phyloP scores from a whole-genome alignment of 1,140 invertebrate species.

The Drosophila melanica region DNA sequence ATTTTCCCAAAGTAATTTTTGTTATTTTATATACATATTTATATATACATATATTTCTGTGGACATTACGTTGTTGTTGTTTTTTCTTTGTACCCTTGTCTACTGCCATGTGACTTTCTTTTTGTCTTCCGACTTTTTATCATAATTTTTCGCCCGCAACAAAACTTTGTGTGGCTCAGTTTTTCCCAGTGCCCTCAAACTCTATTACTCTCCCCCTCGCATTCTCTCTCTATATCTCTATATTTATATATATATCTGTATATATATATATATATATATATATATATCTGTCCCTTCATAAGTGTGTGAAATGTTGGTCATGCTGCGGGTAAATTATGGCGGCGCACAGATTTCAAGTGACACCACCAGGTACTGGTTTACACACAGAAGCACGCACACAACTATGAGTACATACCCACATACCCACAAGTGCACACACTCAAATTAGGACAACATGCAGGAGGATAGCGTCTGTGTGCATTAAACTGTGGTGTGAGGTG shows the following conservation, averaged over 20 bases:
- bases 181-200: background rate
- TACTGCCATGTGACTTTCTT: conserved; percentile 25
- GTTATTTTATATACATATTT: conserved; percentile 50
- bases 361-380: conserved; percentile 25
- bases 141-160: conserved; percentile 28
- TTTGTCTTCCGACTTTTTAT: conserved; percentile 25
- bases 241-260: background rate
- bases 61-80: background rate
- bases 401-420: too few relatives aligned
- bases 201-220: background rate
- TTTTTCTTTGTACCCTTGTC: background rate
- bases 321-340: conserved; percentile 61
- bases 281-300: background rate
- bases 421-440: too few relatives aligned
- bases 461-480: conserved; percentile 36
- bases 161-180: conserved; percentile 24
- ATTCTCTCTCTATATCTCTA: background rate
- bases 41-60: background rate
- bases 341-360: conserved; percentile 53
- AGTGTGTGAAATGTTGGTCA: conserved; percentile 58
- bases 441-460: too few relatives aligned
- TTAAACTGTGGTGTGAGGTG: conserved; percentile 49
- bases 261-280: background rate
- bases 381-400: too few relatives aligned
- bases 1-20: conserved; percentile 45